phyloP scores from a whole-genome alignment of 1,140 invertebrate species.

The Campodea augens region DNA sequence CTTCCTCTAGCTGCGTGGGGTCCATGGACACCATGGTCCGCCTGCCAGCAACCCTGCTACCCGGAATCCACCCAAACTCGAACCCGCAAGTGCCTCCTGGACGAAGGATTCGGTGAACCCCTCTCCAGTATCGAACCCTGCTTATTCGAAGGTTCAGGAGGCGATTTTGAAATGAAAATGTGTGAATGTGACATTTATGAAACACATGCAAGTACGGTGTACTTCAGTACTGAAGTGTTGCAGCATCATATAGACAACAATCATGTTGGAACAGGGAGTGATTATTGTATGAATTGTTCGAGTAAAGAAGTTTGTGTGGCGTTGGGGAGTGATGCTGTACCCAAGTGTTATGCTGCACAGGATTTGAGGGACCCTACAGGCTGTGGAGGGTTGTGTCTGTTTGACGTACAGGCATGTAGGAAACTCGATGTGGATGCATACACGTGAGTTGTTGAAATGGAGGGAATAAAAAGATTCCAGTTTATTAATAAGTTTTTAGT shows the following conservation, averaged over 20 bases:
- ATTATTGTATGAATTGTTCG: slow-evolving; percentile 15
- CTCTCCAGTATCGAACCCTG: slow-evolving; percentile 15
- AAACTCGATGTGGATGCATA: slow-evolving; percentile 35
- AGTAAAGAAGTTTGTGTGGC: slow-evolving; percentile 51
- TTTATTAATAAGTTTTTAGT: too few species aligned
- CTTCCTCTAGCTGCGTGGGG: slow-evolving; percentile 14
- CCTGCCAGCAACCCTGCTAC: slow-evolving; percentile 13
- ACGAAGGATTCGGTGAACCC: slow-evolving; percentile 11
- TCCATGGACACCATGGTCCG: slow-evolving; percentile 15
- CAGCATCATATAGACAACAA: background rate
- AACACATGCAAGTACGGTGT: slow-evolving; percentile 20
- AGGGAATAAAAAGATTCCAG: slow-evolving; percentile 7
- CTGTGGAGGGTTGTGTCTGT: slow-evolving; percentile 47
- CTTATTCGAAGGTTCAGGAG: slow-evolving; percentile 9
- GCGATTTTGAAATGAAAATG: slow-evolving; percentile 6
- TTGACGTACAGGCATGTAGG: slow-evolving; percentile 49
- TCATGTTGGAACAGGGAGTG: slow-evolving; percentile 12
- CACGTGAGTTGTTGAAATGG: slow-evolving; percentile 20
- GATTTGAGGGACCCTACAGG: slow-evolving; percentile 46
- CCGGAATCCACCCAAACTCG: slow-evolving; percentile 13
- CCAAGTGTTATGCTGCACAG: slow-evolving; percentile 33
- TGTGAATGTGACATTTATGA: slow-evolving; percentile 10
- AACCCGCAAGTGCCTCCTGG: slow-evolving; percentile 13
- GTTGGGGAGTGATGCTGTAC: slow-evolving; percentile 33
- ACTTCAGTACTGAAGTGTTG: slow-evolving; percentile 22